Conservation (phyloP, 1,140 invertebrate genomes). For the Eciton burchellii region DNA sequence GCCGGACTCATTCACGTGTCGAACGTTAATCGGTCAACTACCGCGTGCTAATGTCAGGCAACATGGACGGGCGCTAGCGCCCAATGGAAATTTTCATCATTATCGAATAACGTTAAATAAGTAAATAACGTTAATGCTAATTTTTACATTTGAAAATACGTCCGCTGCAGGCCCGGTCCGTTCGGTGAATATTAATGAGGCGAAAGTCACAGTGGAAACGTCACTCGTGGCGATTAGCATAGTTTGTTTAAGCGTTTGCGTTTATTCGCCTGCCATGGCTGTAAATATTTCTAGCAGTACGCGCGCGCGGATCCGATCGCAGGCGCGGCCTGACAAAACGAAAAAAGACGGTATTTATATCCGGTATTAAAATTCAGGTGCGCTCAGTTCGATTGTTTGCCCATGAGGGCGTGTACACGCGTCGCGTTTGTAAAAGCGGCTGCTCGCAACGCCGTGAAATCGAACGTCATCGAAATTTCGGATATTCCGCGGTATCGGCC, state of each 20-base stretch:
- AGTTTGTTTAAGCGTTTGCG: conserved; percentile 22
- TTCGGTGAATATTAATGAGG: conserved; percentile 45
- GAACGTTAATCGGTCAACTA: conserved; percentile 48
- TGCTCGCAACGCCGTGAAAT: conserved; percentile 9
- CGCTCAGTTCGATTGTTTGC: neutral
- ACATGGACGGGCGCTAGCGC: conserved; percentile 18
- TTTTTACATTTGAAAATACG: conserved; percentile 58
- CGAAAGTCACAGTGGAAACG: conserved; percentile 47
- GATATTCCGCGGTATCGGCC: conserved; percentile 11
- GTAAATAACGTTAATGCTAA: conserved; percentile 60
- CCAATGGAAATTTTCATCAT: conserved; percentile 59
- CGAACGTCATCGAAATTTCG: conserved; percentile 28
- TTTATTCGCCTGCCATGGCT: neutral
- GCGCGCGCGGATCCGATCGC: neutral
- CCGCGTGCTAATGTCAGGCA: conserved; percentile 39
- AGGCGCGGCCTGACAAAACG: neutral
- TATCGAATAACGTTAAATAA: conserved; percentile 39
- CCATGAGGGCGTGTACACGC: neutral
- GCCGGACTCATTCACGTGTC: conserved; percentile 17
- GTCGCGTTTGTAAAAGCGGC: conserved; percentile 4
- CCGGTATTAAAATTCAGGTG: neutral
- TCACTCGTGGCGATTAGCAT: conserved; percentile 54
- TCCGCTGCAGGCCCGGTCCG: conserved; percentile 23
- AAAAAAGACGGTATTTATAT: neutral
- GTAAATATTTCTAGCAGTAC: conserved; percentile 7